Base-by-base conservation (phyloP, 1,140 invertebrate genomes). In the Microplitis demolitor region DNA sequence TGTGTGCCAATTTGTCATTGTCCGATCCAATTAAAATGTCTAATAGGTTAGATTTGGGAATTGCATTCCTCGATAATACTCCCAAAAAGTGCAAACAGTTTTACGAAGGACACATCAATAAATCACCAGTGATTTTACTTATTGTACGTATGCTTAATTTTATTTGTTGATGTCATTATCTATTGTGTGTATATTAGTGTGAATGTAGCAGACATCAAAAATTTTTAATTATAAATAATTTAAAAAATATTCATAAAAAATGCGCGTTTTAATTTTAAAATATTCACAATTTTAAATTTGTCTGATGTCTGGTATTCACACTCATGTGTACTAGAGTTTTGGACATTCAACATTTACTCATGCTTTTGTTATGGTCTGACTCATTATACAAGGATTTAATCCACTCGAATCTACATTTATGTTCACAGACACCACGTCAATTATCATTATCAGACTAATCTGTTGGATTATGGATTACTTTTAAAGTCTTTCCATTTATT, bases 361-460 rank as follows among this genome's bases (percentile, higher is more conserved):
- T 9, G 37, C 37, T 45, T 66, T 66, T 66, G 14, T 66, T 37
- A 16, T 66, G 45, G 9, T 50, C 16, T 66, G 63, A 66, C 16
- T 66, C 63, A 66, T 62, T 11, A 50, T 51, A 16, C 9, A 45
- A 66, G 8, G 13, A 51, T 66, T 45, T 66, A 50, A 45, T 45
- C 6, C 37, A 45, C n/a, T 5, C n/a, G 50, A 66, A 11, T 66
- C 11, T 62, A 50, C 37, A 39, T 66, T 66, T 66, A 64, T 66
- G 63, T 66, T 66, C 45, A 66, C 63, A 66, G 63, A 66, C 9
- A 66, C 9, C 63, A 66, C 39, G 39, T 9, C 11, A 45, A 45
- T 45, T 45, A 45, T 45, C 6, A 50, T 62, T 66, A 14, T 66
- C 39, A 24, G 16, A n/a, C n/a, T 66, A 31, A 45, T 16, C 63